Base-by-base conservation (phyloP, 2,797 vertebrate genomes). In the Diplodus sargus region DNA sequence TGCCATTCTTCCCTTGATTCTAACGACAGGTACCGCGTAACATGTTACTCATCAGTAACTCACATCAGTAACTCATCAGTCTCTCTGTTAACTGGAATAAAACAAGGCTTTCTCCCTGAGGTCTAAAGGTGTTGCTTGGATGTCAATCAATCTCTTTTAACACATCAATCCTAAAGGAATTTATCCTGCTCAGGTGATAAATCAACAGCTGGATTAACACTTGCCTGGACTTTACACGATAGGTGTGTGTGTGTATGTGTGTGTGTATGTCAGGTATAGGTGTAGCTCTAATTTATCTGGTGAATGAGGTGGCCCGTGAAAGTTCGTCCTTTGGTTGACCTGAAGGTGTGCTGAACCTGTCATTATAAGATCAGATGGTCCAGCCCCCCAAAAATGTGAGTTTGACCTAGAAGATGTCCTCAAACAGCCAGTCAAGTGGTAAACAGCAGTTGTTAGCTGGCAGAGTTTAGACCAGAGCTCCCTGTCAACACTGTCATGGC, bases 131-230 rank as follows among this genome's bases (percentile, higher is more conserved):
- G 42, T 30, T 77, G 76, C 20, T 62, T 68, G 78, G 82, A 28
- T 89, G 61, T 62, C 78, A 78, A 62, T 85, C 70, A 78, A 62
- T 85, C 70, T 65, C 30, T 69, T 68, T 62, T 81, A 74, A 70
- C 59, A 62, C 82, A 86, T 75, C 76, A 89, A 85, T 87, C 83
- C 81, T 76, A 28, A 72, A n/a, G 17, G 25, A 49, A 68, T 60
- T 78, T 4, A 53, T 53, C 18, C 81, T 84, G 82, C 87, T 86
- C 85, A 68, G 68, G 68, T 43, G 63, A 87, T 88, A 88, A 83
- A 84, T 87, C 79, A 76, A 57, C 67, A 73, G 42, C 43, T 76
- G 84, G 86, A 89, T 90, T 88, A 89, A 81, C 80, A 75, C 76
- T 74, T 76, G 76, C 47, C 72, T 69, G 71, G 57, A 60, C 23